These are phyloP conservation scores for Macrosoma leucophasiata DNA, from an alignment of 2,888 invertebrate species.

Conservation along the genomic window DNA sequence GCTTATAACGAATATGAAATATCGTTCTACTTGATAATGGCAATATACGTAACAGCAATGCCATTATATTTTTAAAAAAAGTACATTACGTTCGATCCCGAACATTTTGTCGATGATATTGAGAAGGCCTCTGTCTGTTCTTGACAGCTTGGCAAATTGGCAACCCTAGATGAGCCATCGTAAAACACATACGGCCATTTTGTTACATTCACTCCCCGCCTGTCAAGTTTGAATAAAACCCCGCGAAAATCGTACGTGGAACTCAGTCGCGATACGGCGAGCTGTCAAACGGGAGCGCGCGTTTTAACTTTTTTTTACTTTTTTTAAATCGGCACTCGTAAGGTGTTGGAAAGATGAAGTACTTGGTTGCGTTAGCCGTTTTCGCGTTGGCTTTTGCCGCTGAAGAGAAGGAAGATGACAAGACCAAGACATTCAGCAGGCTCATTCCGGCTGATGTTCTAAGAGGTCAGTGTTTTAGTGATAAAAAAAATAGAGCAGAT, in stretches of 20 bases:
- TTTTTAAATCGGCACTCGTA: constrained; percentile 39
- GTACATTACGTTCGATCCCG: no score
- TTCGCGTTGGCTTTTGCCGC: constrained; percentile 73
- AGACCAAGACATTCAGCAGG: constrained; percentile 84
- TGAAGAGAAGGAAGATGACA: constrained; percentile 73
- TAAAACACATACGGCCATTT: no score
- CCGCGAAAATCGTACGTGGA: constrained; percentile 42
- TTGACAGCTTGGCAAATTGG: no score
- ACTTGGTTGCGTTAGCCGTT: constrained; percentile 66
- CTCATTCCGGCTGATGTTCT: constrained; percentile 93
- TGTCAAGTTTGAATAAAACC: constrained; percentile 47
- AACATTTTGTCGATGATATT: no score
- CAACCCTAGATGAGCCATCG: no score
- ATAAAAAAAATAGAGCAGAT: no score
- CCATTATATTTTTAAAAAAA: no score
- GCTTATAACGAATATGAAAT: no score
- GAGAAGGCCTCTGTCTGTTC: no score
- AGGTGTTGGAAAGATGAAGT: constrained; percentile 71
- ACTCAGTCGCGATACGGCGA: constrained; percentile 57
- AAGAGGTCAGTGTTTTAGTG: constrained; percentile 80
- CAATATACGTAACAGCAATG: no score
- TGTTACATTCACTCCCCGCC: constrained; percentile 54
- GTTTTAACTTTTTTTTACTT: constrained; percentile 37
- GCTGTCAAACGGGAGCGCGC: constrained; percentile 44
- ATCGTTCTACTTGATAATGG: no score